Conservation (phyloP, 2,113 vertebrate genomes). For the Plecturocebus donacophilus region DNA sequence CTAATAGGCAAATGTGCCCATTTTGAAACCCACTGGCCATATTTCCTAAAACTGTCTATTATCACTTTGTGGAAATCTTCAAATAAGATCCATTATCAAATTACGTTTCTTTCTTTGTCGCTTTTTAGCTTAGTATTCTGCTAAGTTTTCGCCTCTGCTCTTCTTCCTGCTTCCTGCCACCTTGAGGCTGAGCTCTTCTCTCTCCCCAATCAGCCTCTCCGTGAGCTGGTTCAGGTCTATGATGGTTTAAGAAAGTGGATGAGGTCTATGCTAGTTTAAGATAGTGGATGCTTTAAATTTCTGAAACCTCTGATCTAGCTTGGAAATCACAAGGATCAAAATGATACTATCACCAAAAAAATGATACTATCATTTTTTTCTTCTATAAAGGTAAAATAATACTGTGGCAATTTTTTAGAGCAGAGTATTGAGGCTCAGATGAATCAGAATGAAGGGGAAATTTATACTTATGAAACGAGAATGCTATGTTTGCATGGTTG, state of each 20-base stretch:
- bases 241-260: background rate
- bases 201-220: background rate
- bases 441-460: slow-evolving; percentile 7
- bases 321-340: background rate
- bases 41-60: slow-evolving; percentile 26
- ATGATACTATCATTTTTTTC: background rate
- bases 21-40: slow-evolving; percentile 19
- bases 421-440: background rate
- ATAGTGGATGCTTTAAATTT: background rate
- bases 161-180: background rate
- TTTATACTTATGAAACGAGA: slow-evolving; percentile 23
- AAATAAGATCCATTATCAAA: background rate
- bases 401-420: background rate
- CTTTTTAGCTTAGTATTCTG: background rate
- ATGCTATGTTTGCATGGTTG: background rate
- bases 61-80: background rate
- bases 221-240: background rate
- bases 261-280: slow-evolving; percentile 1
- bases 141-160: background rate
- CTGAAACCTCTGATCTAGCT: background rate
- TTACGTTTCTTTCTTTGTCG: background rate
- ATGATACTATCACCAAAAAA: too few species aligned
- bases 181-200: background rate
- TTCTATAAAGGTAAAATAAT: slow-evolving; percentile 3
- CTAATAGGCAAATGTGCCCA: background rate